Evolutionary conservation across 2,797 vertebrate genomes (phyloP).

Genomic region (Ibycter americanus): DNA sequence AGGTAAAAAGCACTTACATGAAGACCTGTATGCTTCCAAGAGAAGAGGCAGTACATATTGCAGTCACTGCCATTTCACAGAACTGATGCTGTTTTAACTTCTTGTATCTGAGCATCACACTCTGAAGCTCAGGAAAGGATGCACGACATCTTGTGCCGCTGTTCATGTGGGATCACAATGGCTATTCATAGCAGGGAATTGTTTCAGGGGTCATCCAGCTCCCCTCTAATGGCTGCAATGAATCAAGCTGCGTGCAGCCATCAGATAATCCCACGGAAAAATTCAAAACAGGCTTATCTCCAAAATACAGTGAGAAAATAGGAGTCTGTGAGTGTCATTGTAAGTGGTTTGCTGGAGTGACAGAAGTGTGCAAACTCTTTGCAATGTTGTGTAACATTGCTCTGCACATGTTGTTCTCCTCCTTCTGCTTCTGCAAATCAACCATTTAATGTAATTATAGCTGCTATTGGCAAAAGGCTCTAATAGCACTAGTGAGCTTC

Average conservation of each 20-base stretch:
- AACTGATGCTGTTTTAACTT: background rate
- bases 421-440: constrained; percentile 41
- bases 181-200: background rate
- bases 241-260: background rate
- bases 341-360: constrained; percentile 3
- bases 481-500: background rate
- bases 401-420: constrained; percentile 33
- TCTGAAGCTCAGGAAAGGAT: background rate
- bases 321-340: background rate
- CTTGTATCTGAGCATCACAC: background rate
- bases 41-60: background rate
- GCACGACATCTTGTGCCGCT: background rate
- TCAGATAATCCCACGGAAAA: background rate
- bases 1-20: background rate
- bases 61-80: background rate
- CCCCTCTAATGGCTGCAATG: background rate
- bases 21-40: background rate
- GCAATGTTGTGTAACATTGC: background rate
- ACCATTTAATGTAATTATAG: constrained; percentile 36
- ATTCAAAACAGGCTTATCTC: constrained; percentile 11
- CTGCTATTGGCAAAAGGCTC: constrained; percentile 19
- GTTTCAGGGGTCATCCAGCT: background rate
- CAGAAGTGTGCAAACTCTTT: constrained; percentile 33
- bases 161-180: background rate
- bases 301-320: constrained; percentile 12